Evolutionary conservation across 2,113 vertebrate species (phyloP), one percentile per base, ranked within the genome.

Genomic region (Meleagris gallopavo): DNA sequence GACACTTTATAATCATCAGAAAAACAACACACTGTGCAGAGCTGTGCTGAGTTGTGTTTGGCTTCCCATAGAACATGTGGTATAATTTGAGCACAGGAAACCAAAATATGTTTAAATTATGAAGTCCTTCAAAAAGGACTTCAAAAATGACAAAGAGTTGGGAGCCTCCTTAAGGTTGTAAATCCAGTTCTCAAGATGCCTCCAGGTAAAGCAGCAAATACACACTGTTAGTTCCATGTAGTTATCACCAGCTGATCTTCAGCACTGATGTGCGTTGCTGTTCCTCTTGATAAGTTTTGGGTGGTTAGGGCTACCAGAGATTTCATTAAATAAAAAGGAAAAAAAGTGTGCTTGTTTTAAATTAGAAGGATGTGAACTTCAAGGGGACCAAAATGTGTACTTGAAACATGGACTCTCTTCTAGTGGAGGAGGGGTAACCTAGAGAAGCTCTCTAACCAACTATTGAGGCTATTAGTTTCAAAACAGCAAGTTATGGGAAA

Each of bases 31-130:
- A 22, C 7, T 11, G 7, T 48, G 46, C 11, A 77, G 72, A 62
- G 24, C 36, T 66, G 27, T 76, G 55, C 65, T 83, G 25, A 12
- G 64, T 38, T 67, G 16, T 24, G 22, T 38, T 65, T 69, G 45
- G 61, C 36, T 78, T 29, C 45, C 74, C 41, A 34, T 54, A 45
- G 34, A 36, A 41, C 0, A 2, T 0, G 0, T 17, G 5, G 52
- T 86, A 61, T 88, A n/a, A 66, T 77, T 48, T 80, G 46, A 88
- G 18, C 55, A 24, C 24, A 67, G 21, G 43, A 75, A 70, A 90
- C 27, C 55, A 70, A 70, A 38, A 60, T 34, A 24, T 41, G 55
- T 4, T 75, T 70, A 67, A 83, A 70, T 80, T 10, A n/a, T 30
- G 30, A 48, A 79, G n/a, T 66, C 11, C 25, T 38, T 73, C 22